Evolutionary conservation across 2,888 invertebrate genomes (phyloP).

Genomic region (Tinea trinotella): DNA sequence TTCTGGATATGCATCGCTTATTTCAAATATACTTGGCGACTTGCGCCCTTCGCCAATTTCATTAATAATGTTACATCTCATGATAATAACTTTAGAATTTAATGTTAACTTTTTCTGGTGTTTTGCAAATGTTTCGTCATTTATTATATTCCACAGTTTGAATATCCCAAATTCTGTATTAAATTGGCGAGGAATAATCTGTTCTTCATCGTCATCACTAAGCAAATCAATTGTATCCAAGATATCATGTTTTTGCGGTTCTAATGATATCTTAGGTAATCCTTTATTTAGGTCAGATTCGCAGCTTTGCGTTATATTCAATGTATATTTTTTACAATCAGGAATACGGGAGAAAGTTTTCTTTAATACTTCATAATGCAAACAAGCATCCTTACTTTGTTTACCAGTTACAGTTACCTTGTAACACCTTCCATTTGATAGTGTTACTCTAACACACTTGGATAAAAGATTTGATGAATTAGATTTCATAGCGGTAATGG

Average conservation of each 20-base stretch:
- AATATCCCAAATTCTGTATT: conserved; percentile 47
- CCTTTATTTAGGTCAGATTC: neutral
- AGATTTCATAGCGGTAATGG: neutral
- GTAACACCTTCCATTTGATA: neutral
- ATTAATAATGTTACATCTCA: too few species aligned
- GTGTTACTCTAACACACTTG: neutral
- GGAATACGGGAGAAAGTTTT: neutral
- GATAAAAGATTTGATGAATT: neutral
- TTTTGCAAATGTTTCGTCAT: conserved; percentile 29
- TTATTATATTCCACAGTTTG: conserved; percentile 28
- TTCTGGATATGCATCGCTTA: neutral
- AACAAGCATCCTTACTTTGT: neutral
- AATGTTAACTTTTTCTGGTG: conserved; percentile 43
- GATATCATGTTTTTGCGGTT: conserved; percentile 7
- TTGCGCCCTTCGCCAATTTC: neutral
- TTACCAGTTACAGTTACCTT: conserved; percentile 5
- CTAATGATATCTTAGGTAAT: neutral
- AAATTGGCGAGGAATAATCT: conserved; percentile 24
- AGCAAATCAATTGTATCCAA: conserved; percentile 50
- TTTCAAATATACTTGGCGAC: neutral
- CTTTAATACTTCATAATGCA: neutral
- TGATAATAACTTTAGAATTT: conserved; percentile 30
- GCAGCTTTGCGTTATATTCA: neutral
- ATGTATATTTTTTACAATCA: conserved; percentile 2
- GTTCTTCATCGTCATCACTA: conserved; percentile 52